Base-by-base conservation (phyloP, 2,888 invertebrate genomes). In the Melanargia galathea region DNA sequence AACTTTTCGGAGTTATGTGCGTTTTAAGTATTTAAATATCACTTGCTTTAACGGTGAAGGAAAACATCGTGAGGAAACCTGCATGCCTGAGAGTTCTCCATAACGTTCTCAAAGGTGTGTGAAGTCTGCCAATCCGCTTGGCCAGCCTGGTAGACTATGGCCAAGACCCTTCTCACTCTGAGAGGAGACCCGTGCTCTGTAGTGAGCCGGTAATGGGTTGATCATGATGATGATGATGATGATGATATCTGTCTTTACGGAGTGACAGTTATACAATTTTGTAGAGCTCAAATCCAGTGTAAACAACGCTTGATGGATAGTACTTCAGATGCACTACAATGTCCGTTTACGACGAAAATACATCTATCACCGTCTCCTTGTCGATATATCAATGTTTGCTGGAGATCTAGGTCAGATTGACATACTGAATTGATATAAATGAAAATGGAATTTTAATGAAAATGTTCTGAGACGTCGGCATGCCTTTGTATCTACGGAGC, bases 311-410 rank as follows among this genome's bases (percentile, higher is more conserved):
- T 62, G 54, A 62, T 62, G 49, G 48, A 62, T 56, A 24, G 35
- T 35, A 51, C 43, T 62, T 62, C 16, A 59, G 35, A n/a, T 24
- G 54, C 38, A 52, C 35, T 55, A 55, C 49, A 58, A 54, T 43
- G 49, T 46, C 33, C 26, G 40, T 35, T 52, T 61, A 49, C 43
- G 26, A 48, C 48, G 20, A 57, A 52, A 60, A 64, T 63, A 60
- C 73, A 71, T 69, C 56, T 63, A 67, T 70, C 63, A 64, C 67
- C 51, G 56, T 66, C 65, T 64, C 60, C 57, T 16, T 65, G 63
- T 60, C 61, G 61, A 67, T 67, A 65, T 65, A 63, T 67, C 61
- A 67, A 49, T 49, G 57, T 10, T 48, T 51, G 26, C 33, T n/a
- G 35, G 30, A 61, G 33, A 67, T 63, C 60, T 67, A 59, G 65